phyloP scores from a whole-genome alignment of 2,888 invertebrate species.

The Cataglyphis altisquamis region DNA sequence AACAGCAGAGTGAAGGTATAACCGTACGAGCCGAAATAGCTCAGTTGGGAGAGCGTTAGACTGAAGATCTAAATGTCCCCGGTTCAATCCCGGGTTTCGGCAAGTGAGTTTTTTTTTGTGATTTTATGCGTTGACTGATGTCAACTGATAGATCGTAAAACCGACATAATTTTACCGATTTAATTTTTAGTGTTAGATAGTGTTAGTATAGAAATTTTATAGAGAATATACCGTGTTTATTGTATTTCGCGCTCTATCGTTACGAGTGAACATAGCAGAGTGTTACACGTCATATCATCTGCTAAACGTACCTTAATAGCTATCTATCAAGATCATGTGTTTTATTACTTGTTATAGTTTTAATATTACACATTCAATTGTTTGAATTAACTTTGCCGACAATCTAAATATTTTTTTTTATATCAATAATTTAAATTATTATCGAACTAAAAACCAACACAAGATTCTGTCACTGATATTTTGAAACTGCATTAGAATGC shows the following conservation, averaged over 20 bases:
- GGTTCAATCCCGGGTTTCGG: conserved; percentile 77
- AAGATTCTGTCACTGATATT: not conserved
- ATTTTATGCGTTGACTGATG: not conserved
- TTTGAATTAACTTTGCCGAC: not conserved
- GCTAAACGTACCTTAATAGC: not conserved
- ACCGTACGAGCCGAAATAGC: conserved; percentile 69
- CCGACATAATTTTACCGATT: not conserved
- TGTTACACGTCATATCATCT: not conserved
- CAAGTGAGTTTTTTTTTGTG: conserved; percentile 42
- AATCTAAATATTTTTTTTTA: not conserved
- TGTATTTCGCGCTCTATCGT: not conserved
- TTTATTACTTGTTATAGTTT: not conserved
- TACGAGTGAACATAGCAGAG: not conserved
- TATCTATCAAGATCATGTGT: not conserved
- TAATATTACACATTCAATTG: not conserved
- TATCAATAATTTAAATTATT: conserved; percentile 10
- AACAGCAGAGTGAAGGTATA: not conserved
- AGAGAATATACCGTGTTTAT: not conserved
- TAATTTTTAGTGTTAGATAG: not conserved
- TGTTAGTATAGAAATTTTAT: not conserved
- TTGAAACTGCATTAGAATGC: not conserved
- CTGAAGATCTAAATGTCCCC: conserved; percentile 76
- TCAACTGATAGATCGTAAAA: not conserved
- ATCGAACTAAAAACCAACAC: not conserved
- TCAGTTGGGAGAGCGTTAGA: conserved; percentile 77